Evolutionary conservation across 2,797 vertebrate species (phyloP).

Genomic region (Trachurus trachurus): DNA sequence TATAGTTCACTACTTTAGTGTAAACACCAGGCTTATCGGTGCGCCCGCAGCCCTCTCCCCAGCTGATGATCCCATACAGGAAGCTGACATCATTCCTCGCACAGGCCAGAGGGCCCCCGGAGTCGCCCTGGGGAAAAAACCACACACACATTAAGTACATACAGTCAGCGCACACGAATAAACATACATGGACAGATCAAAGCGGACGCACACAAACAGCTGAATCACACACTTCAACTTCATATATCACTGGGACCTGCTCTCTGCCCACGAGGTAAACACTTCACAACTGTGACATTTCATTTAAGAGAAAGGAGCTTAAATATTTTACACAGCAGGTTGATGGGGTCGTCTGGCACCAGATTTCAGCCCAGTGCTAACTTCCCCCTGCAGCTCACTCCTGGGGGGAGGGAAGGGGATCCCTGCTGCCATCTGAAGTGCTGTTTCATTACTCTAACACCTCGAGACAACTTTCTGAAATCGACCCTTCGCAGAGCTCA

Average conservation of each 20-base stretch:
- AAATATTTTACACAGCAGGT: slow-evolving; percentile 37
- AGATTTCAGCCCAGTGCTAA: background rate
- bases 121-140: slow-evolving; percentile 90
- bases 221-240: slow-evolving; percentile 56
- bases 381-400: slow-evolving; percentile 8
- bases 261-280: slow-evolving; percentile 38
- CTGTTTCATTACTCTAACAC: slow-evolving; percentile 27
- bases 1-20: slow-evolving; percentile 91
- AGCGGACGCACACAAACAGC: slow-evolving; percentile 40
- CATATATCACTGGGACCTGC: slow-evolving; percentile 20
- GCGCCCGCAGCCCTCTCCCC: slow-evolving; percentile 93
- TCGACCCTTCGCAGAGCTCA: background rate
- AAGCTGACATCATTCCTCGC: slow-evolving; percentile 86
- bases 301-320: slow-evolving; percentile 23
- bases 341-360: background rate
- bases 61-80: slow-evolving; percentile 95
- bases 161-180: slow-evolving; percentile 33
- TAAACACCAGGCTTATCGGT: slow-evolving; percentile 93
- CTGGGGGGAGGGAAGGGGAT: background rate
- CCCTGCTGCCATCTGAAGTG: slow-evolving; percentile 32
- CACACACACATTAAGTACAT: slow-evolving; percentile 31
- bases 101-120: slow-evolving; percentile 95
- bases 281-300: slow-evolving; percentile 52
- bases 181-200: slow-evolving; percentile 53
- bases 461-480: slow-evolving; percentile 20